Percentiles rank a stretch among this genome's conserved stretches.
Conservation (phyloP, 2,888 invertebrate genomes). For the Tryphoninae sp. region DNA sequence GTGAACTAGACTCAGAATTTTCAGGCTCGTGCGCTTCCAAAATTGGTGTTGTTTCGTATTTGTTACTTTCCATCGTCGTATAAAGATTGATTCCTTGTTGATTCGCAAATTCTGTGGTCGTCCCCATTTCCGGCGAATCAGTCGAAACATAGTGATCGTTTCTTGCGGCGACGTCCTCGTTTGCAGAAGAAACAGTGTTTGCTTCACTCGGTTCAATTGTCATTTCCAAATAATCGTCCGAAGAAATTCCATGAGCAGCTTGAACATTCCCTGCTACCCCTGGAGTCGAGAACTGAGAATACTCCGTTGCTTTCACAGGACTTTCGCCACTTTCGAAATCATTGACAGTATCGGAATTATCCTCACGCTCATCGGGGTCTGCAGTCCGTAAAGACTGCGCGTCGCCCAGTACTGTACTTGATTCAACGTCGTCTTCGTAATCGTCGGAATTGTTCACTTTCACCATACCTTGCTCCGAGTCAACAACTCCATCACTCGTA, state of each 20-base stretch:
- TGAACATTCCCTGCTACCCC: slow-evolving; percentile 19
- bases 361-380: not conserved
- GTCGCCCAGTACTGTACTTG: not conserved
- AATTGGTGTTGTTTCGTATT: slow-evolving; percentile 7
- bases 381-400: not conserved
- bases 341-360: slow-evolving; percentile 11
- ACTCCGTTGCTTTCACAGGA: not conserved
- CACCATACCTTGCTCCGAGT: not conserved
- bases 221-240: slow-evolving; percentile 8
- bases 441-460: slow-evolving; percentile 12
- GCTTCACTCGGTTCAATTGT: slow-evolving; percentile 7
- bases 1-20: not conserved
- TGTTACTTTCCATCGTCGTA: not conserved
- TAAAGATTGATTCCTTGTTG: not conserved
- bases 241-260: slow-evolving; percentile 19
- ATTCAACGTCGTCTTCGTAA: not conserved
- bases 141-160: not conserved
- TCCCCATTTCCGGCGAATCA: not conserved
- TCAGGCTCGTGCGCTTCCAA: not conserved
- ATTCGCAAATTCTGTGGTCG: not conserved
- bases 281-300: not conserved
- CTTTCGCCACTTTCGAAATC: not conserved
- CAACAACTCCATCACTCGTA: not conserved
- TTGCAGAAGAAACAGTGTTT: not conserved
- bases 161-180: not conserved